Evolutionary conservation across 1,140 invertebrate genomes (phyloP).

Genomic region (Saccostrea echinata): DNA sequence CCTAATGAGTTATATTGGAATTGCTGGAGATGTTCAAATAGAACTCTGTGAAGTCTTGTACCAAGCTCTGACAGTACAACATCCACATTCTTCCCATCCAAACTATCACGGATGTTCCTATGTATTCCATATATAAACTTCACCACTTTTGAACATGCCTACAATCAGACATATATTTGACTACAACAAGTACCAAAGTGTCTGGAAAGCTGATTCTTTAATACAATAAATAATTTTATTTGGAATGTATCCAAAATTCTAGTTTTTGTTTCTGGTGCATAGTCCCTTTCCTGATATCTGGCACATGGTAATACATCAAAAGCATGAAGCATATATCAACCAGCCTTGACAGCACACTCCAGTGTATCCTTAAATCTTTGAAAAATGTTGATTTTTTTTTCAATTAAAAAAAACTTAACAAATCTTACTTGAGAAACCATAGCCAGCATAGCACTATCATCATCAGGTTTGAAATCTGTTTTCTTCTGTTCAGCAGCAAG

Average conservation of each 20-base stretch:
- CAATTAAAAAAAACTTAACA: not conserved
- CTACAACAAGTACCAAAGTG: not conserved
- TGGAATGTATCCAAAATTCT: not conserved
- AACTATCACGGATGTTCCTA: constrained; percentile 88
- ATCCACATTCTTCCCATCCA: constrained; percentile 96
- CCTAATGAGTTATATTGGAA: constrained; percentile 97
- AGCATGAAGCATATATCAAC: not conserved
- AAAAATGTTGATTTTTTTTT: not conserved
- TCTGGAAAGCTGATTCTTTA: no score
- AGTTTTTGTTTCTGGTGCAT: not conserved
- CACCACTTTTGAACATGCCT: constrained; percentile 94
- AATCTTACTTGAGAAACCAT: constrained; percentile 78
- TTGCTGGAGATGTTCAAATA: constrained; percentile 96
- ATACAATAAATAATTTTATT: not conserved
- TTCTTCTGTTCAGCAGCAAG: constrained; percentile 97
- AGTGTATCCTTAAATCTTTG: not conserved
- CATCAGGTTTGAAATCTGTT: constrained; percentile 96
- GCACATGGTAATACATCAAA: not conserved
- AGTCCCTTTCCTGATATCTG: not conserved
- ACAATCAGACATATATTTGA: constrained; percentile 73
- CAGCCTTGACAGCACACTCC: not conserved
- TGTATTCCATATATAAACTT: constrained; percentile 90
- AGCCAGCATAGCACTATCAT: constrained; percentile 80
- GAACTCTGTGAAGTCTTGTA: constrained; percentile 93
- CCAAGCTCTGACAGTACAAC: constrained; percentile 93